A percentile compares a stretch with the other conserved stretches of the same genome.
Conservation (phyloP, 92 coral and sea anemone species). For the Virgularia gustaviana region DNA sequence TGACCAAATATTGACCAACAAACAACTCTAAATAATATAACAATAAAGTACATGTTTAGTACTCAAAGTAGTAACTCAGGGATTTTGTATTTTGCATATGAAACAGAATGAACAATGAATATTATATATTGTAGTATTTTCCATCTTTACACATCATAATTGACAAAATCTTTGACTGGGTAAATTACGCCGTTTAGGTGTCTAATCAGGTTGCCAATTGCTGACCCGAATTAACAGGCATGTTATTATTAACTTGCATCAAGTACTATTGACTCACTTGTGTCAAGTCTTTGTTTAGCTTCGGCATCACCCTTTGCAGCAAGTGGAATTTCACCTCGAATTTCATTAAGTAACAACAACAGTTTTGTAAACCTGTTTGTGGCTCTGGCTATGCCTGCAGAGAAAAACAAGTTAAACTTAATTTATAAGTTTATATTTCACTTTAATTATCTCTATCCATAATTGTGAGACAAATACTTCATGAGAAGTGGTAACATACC, state of each 20-base stretch:
- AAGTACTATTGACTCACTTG: conserved; percentile 56
- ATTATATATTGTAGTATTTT: not conserved
- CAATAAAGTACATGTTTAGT: too few species aligned
- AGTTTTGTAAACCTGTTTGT: conserved; percentile 61
- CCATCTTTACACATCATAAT: not conserved
- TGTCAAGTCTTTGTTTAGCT: conserved; percentile 73
- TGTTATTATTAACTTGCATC: not conserved
- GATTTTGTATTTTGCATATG: too few species aligned
- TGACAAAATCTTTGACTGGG: too few species aligned
- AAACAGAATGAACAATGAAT: too few species aligned
- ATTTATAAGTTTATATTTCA: too few species aligned
- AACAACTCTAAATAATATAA: conserved; percentile 59
- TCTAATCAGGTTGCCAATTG: too few species aligned
- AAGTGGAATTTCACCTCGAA: conserved; percentile 77
- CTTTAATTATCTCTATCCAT: not conserved
- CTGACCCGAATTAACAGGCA: too few species aligned
- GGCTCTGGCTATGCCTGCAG: conserved; percentile 53
- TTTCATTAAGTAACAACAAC: conserved; percentile 63
- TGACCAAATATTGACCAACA: conserved; percentile 56
- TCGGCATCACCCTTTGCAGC: conserved; percentile 63
- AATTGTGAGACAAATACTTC: not conserved
- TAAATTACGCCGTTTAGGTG: too few species aligned
- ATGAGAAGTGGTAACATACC: conserved; percentile 67
- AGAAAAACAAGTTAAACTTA: too few species aligned
- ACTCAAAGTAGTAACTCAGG: too few species aligned